These are phyloP conservation scores for Sympetrum striolatum DNA, from an alignment of 2,888 invertebrate species.

Conservation along the genomic window DNA sequence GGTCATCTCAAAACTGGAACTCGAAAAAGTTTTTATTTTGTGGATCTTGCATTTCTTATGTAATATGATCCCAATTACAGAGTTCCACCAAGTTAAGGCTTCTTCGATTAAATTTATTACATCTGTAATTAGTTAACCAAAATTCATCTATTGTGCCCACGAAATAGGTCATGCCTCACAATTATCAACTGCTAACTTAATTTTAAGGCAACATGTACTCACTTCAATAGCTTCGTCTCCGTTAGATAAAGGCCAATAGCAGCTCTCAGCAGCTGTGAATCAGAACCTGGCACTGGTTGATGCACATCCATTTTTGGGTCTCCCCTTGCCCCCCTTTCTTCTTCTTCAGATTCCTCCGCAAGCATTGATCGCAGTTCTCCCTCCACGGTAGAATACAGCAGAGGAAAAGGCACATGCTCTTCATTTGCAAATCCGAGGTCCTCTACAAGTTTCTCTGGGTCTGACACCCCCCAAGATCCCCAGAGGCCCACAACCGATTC, in stretches of 20 bases:
- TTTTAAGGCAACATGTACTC: constrained; percentile 50
- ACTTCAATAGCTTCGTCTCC: constrained; percentile 69
- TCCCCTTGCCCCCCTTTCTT: constrained; percentile 46
- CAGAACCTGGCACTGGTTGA: constrained; percentile 54
- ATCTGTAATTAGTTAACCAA: too few relatives aligned
- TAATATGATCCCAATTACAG: too few relatives aligned
- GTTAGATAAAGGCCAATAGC: constrained; percentile 72
- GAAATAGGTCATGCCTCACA: too few relatives aligned
- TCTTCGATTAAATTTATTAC: too few relatives aligned
- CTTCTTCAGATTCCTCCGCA: constrained; percentile 58
- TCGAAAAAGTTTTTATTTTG: too few relatives aligned
- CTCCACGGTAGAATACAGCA: constrained; percentile 72
- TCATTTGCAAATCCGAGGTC: constrained; percentile 71
- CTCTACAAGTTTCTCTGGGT: constrained; percentile 69
- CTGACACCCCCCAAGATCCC: constrained; percentile 73
- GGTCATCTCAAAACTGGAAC: too few relatives aligned
- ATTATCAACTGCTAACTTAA: background rate
- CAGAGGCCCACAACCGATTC: constrained; percentile 73
- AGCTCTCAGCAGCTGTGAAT: constrained; percentile 67
- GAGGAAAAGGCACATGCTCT: constrained; percentile 65
- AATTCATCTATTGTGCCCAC: too few relatives aligned
- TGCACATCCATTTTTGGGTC: constrained; percentile 53
- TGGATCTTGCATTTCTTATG: too few relatives aligned
- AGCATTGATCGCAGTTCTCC: constrained; percentile 66
- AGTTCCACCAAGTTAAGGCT: too few relatives aligned